These are phyloP conservation scores for Chloroclystis v-ata DNA, from an alignment of 2,888 invertebrate species.

Conservation along the genomic window DNA sequence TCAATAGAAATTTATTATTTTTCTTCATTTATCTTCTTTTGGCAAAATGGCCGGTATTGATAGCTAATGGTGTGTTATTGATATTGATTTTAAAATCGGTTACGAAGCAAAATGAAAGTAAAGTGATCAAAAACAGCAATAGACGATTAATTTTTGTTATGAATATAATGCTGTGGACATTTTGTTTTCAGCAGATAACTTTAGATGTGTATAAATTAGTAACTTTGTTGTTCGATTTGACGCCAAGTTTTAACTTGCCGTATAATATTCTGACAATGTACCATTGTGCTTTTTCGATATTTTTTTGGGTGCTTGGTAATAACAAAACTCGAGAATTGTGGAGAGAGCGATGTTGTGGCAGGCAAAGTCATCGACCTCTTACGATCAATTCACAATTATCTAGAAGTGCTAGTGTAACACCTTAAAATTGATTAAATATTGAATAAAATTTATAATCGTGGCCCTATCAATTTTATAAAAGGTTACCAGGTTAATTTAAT, in stretches of 20 bases:
- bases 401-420: not conserved
- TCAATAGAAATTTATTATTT: slow-evolving; percentile 21
- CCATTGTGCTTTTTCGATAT: slow-evolving; percentile 55
- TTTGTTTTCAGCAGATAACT: slow-evolving; percentile 58
- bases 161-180: slow-evolving; percentile 52
- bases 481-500: no score
- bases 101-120: slow-evolving; percentile 42
- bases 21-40: slow-evolving; percentile 41
- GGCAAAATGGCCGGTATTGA: slow-evolving; percentile 59
- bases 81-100: slow-evolving; percentile 48
- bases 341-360: slow-evolving; percentile 29
- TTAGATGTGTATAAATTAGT: slow-evolving; percentile 50
- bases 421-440: not conserved
- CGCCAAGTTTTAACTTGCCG: slow-evolving; percentile 24
- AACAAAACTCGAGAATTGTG: slow-evolving; percentile 55
- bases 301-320: slow-evolving; percentile 67
- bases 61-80: slow-evolving; percentile 49
- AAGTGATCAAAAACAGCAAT: slow-evolving; percentile 34
- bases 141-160: slow-evolving; percentile 49
- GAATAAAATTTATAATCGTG: not conserved
- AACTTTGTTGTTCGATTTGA: slow-evolving; percentile 28
- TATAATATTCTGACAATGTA: slow-evolving; percentile 49
- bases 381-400: not conserved
- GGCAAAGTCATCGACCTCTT: not conserved
- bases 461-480: no score